A percentile compares a stretch with the other conserved stretches of the same genome.
Evolutionary conservation across 2,113 vertebrate species (phyloP).

Genomic region (Fregata magnificens): DNA sequence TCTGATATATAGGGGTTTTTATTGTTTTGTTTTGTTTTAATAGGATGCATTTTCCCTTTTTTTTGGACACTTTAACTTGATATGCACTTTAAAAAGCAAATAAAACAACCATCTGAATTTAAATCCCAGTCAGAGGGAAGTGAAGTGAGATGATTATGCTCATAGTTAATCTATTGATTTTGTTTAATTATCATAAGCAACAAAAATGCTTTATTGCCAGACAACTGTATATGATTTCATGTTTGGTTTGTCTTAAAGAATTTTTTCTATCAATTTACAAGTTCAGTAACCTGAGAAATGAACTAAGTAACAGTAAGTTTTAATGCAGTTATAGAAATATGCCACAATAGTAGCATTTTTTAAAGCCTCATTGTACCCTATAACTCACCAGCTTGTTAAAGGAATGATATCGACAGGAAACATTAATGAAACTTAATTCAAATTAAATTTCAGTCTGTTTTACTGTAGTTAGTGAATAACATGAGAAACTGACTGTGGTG

Average conservation of each 20-base stretch:
- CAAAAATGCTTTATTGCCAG: background rate
- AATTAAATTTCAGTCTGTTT: background rate
- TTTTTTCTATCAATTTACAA: background rate
- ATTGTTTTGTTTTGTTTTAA: background rate
- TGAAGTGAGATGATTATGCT: background rate
- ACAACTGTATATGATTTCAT: background rate
- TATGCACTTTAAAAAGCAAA: background rate
- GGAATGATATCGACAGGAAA: background rate
- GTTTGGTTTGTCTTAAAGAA: background rate
- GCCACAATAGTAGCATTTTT: background rate
- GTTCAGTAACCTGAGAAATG: background rate
- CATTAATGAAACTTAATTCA: background rate
- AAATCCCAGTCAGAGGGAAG: background rate
- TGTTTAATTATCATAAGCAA: background rate
- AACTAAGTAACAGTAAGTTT: background rate
- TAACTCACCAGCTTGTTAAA: background rate
- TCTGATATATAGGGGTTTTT: background rate
- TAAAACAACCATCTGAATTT: background rate
- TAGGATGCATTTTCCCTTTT: background rate
- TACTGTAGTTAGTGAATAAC: background rate
- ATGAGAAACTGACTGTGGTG: background rate
- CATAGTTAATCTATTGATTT: background rate
- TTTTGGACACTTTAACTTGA: background rate
- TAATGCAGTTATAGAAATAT: background rate
- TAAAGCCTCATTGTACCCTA: background rate